Evolutionary conservation across 2,113 vertebrate species (phyloP).

Genomic region (Balaenoptera acutorostrata): DNA sequence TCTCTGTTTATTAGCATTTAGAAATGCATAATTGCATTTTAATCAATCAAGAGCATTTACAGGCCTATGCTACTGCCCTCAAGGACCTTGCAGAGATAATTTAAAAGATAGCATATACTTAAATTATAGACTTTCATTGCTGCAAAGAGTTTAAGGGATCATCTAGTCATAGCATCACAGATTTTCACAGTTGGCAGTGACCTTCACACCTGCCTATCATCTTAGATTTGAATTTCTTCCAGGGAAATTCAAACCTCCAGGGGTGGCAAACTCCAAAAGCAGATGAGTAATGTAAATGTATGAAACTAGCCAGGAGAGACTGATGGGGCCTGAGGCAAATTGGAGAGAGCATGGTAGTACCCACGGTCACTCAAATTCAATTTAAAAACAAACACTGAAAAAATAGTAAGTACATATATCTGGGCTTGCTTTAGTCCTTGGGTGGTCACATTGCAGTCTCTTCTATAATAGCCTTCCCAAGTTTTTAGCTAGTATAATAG

Average conservation of each 20-base stretch:
- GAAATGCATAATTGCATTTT: neutral
- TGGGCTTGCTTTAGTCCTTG: neutral
- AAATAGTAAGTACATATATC: neutral
- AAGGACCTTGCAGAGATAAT: neutral
- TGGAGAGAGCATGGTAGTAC: neutral
- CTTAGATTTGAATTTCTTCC: conserved; percentile 16
- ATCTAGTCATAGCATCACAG: neutral
- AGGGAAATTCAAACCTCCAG: neutral
- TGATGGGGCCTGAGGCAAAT: neutral
- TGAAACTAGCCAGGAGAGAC: neutral
- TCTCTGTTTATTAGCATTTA: neutral
- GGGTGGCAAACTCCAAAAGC: neutral
- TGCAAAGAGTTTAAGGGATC: neutral
- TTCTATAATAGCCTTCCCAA: neutral
- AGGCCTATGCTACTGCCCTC: neutral
- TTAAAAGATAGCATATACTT: neutral
- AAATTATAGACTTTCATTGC: neutral
- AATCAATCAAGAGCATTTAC: neutral
- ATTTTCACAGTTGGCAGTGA: neutral
- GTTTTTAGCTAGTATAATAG: neutral
- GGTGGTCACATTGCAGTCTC: neutral
- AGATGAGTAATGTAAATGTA: neutral
- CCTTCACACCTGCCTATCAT: neutral
- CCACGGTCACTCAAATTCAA: neutral
- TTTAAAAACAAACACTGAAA: neutral